These are phyloP conservation scores for Mormyrops attenuatus DNA, from an alignment of 2,797 vertebrate species.

Conservation along the genomic window DNA sequence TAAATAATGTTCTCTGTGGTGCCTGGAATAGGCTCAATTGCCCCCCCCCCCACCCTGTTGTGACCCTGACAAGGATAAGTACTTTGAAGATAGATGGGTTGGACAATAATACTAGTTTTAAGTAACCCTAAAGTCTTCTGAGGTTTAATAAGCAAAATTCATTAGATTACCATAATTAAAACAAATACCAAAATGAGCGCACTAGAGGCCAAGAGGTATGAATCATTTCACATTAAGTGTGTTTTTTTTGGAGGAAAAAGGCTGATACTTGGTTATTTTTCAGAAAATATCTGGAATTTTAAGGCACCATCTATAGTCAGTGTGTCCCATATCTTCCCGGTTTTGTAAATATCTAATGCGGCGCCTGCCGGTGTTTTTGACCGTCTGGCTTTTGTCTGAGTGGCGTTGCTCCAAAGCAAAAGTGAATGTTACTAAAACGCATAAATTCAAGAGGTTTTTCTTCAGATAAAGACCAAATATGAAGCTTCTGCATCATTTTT, in stretches of 20 bases:
- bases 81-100: neutral
- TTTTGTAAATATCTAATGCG: neutral
- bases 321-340: neutral
- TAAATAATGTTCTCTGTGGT: neutral
- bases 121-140: neutral
- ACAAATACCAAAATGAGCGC: neutral
- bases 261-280: neutral
- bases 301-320: neutral
- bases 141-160: neutral
- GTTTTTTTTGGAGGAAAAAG: neutral
- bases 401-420: neutral
- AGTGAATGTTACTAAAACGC: neutral
- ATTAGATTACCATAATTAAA: neutral
- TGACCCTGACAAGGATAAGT: neutral
- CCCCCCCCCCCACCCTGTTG: neutral
- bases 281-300: neutral
- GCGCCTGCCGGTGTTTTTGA: neutral
- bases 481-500: neutral
- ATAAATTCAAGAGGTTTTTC: neutral
- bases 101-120: neutral
- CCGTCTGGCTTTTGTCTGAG: neutral
- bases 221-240: neutral
- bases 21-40: neutral
- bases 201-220: neutral
- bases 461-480: neutral